phyloP scores from a whole-genome alignment of 1,140 invertebrate genomes.

The Pygmarrhopalites habei region DNA sequence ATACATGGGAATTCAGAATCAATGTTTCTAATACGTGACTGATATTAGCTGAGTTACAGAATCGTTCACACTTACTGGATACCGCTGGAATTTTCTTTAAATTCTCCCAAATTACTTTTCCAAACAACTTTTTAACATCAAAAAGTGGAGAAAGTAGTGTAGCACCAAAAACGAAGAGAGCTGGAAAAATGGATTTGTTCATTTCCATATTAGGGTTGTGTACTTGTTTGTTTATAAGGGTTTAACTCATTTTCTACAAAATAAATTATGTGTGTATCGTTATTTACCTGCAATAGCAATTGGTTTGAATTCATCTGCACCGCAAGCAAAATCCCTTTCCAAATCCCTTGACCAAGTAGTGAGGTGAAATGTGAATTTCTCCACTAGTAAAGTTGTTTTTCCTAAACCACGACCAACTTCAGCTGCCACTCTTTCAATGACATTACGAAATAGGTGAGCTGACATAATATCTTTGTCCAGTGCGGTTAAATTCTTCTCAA shows the following conservation, averaged over 20 bases:
- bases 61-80: too few species aligned
- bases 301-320: slow-evolving; percentile 33
- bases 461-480: slow-evolving; percentile 56
- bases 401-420: slow-evolving; percentile 17
- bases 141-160: slow-evolving; percentile 20
- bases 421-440: slow-evolving; percentile 17
- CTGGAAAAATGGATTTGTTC: too few species aligned
- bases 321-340: slow-evolving; percentile 33
- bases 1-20: too few species aligned
- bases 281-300: slow-evolving; percentile 37
- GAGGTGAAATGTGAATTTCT: slow-evolving; percentile 28
- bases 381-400: slow-evolving; percentile 14
- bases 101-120: slow-evolving; percentile 28
- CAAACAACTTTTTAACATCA: slow-evolving; percentile 29
- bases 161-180: slow-evolving; percentile 26
- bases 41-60: too few species aligned
- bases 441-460: slow-evolving; percentile 58
- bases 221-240: too few species aligned
- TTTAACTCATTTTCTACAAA: too few species aligned
- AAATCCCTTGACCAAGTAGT: slow-evolving; percentile 23
- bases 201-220: too few species aligned
- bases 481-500: slow-evolving; percentile 59
- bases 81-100: slow-evolving; percentile 56
- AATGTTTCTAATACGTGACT: too few species aligned
- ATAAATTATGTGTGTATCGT: too few species aligned